These are phyloP conservation scores for Geodia barretti DNA, from an alignment of 37 sponge, comb jelly and placozoan genomes.

Conservation along the genomic window DNA sequence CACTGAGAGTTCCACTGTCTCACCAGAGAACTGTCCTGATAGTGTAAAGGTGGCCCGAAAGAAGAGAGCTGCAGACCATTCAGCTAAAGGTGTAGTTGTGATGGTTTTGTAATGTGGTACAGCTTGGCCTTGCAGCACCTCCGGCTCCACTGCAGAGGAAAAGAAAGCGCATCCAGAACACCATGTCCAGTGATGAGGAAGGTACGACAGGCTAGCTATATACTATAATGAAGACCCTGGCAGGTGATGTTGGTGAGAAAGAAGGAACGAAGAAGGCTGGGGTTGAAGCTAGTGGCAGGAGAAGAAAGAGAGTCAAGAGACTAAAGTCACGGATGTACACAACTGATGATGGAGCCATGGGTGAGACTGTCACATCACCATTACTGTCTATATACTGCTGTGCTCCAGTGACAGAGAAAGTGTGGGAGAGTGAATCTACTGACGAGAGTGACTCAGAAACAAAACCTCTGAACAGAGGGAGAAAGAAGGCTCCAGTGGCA, in stretches of 20 bases:
- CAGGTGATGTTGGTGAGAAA: not conserved
- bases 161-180: conserved; percentile 37
- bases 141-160: conserved; percentile 4
- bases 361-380: too few species aligned
- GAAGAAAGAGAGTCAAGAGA: conserved; percentile 54
- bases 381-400: too few species aligned
- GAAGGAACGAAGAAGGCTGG: not conserved
- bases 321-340: conserved; percentile 62
- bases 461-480: not conserved
- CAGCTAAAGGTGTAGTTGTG: not conserved
- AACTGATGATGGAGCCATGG: conserved; percentile 73
- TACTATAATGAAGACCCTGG: not conserved
- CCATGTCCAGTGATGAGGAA: conserved; percentile 61
- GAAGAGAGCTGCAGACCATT: not conserved
- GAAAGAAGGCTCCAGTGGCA: not conserved
- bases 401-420: conserved; percentile 73
- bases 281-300: conserved; percentile 18
- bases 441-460: conserved; percentile 74
- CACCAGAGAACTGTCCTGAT: not conserved
- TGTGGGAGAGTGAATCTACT: conserved; percentile 69
- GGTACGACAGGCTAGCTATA: not conserved
- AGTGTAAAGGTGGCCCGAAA: not conserved
- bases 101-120: not conserved
- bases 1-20: too few species aligned
- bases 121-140: not conserved